These are phyloP conservation scores for Petrophora chlorosata DNA, from an alignment of 2,888 invertebrate species.

Conservation along the genomic window DNA sequence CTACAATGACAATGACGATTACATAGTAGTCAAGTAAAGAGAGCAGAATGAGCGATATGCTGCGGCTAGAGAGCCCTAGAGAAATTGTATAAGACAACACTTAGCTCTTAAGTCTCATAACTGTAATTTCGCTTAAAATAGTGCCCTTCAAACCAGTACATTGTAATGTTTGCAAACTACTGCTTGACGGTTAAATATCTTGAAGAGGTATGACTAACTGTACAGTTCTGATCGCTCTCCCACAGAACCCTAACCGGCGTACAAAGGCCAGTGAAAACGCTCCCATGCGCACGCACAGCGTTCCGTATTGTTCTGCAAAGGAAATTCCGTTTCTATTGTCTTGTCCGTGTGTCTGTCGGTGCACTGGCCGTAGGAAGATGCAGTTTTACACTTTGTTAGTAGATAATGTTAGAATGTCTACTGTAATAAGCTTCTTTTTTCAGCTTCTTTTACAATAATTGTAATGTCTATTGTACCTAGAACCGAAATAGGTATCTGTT, in stretches of 20 bases:
- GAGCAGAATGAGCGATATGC: not conserved
- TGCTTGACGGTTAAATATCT: too few relatives aligned
- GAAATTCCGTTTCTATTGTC: conserved; percentile 65
- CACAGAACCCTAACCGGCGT: conserved; percentile 11
- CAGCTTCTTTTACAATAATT: too few relatives aligned
- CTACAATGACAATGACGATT: not conserved
- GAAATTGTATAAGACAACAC: too few relatives aligned
- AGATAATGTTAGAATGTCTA: too few relatives aligned
- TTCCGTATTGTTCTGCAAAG: conserved; percentile 54
- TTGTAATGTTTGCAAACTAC: too few relatives aligned
- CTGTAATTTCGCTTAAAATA: too few relatives aligned
- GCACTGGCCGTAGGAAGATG: conserved; percentile 7
- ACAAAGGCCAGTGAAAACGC: conserved; percentile 64
- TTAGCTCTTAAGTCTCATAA: too few relatives aligned
- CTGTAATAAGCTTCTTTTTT: too few relatives aligned
- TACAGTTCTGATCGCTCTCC: not conserved
- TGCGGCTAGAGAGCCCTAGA: too few relatives aligned
- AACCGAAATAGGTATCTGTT: too few relatives aligned
- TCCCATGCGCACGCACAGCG: conserved; percentile 53
- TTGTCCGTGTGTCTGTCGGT: conserved; percentile 39
- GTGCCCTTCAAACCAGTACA: too few relatives aligned
- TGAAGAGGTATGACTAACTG: not conserved
- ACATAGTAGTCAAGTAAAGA: not conserved
- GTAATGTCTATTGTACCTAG: too few relatives aligned
- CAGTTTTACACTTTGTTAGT: not conserved